Evolutionary conservation across 2,113 vertebrate genomes (phyloP), one percentile per base, ranked within the genome.

Genomic region (Alligator mississippiensis): DNA sequence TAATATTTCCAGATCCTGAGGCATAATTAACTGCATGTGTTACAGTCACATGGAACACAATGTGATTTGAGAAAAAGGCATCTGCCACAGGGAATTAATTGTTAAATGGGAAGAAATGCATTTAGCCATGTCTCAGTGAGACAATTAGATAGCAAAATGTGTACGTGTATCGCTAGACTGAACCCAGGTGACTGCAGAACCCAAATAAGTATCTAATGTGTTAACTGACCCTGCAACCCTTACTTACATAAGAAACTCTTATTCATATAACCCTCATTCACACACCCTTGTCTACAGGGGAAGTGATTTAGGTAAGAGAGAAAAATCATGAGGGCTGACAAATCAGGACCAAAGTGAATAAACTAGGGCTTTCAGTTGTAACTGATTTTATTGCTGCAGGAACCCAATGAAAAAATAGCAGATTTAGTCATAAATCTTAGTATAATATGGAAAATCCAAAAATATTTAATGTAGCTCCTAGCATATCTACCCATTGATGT

Each of bases 51-150:
- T 79, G 64, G 30, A 77, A 93, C 78, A 86, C 28, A 92, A 90
- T 92, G 72, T 82, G 76, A 95, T 94, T 89, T 94, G 84, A 91
- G 47, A 93, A 88, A 47, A 55, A 82, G 63, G 78, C 91, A 94
- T 85, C 88, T 91, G 92, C 76, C 30, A 64, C 7, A 18, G 84
- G 76, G 66, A 90, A 91, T 89, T 93, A 86, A 63, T 82, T 89
- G 47, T 66, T 91, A 75, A 74, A 54, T 57, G 80, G 27, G 66
- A 75, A 91, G 72, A 94, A 89, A 95, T 60, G 85, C 47, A 89
- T 90, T 92, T 90, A 94, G 59, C 55, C 8, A 25, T 63, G 74
- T 79, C 57, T 89, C 18, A 80, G 92, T 82, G 55, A 92, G 21
- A 7, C 61, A 88, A 89, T 18, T n/a, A 57, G 25, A 87, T 68